Base-by-base conservation (phyloP, 1,140 invertebrate genomes). In the Microplitis demolitor region DNA sequence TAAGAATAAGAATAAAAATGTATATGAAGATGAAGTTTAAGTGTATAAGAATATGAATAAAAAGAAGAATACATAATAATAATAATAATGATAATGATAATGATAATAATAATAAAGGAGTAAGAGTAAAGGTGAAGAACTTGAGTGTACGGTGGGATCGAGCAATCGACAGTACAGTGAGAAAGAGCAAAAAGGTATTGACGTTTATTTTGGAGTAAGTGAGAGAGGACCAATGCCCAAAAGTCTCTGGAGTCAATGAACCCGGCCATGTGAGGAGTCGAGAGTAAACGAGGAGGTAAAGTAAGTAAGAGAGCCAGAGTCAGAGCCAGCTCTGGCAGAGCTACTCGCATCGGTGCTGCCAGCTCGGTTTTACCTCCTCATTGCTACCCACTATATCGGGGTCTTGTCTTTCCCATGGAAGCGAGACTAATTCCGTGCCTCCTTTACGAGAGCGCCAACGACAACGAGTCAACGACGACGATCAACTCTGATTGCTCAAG, bases 341-440 rank as follows among this genome's bases (percentile, higher is more conserved):
- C n/a, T 56, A 68, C 66, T 31, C 51, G 51, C 35, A 34, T 51
- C 33, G 64, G 39, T 45, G 39, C 39, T 45, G 60, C 39, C 58
- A 70, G 75, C 78, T 69, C 73, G 71, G 72, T 69, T 74, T 75
- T 73, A 64, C 66, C 39, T 72, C 73, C 60, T 63, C 72, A 73
- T 74, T 75, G 77, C 83, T 82, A 82, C 82, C 76, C 80, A 79
- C 83, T 72, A 76, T 83, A 87, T 84, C 84, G 83, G 83, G 85
- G 85, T 86, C 85, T 87, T 87, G 85, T 86, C 85, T 87, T 87
- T 87, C 85, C 85, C 86, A 87, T 86, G 84, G 80, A 80, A 83
- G 81, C 83, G 79, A 84, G 81, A 85, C 84, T 87, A 86, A 87
- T 87, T 87, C 86, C 82, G 82, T 83, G 79, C 83, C 82, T 45